Conservation (phyloP, 23 tunicate genomes). For the Corella eumyota region DNA sequence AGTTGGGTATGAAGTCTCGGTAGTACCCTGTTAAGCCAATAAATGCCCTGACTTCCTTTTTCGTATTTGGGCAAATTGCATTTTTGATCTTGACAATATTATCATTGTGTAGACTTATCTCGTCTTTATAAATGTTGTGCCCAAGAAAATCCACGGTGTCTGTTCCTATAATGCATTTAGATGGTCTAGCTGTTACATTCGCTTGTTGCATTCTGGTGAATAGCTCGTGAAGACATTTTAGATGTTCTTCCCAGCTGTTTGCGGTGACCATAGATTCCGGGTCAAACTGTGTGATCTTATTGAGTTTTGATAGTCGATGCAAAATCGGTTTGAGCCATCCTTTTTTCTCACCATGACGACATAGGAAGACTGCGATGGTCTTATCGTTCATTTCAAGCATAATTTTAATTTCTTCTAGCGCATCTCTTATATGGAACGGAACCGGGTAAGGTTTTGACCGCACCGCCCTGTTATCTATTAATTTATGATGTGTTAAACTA, state of each 20-base stretch:
- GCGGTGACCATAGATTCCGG: slow-evolving; percentile 13
- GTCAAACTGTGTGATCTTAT: slow-evolving; percentile 7
- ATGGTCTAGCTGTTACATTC: no score
- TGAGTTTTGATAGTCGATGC: no score
- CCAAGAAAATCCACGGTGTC: neutral
- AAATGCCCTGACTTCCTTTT: slow-evolving; percentile 8
- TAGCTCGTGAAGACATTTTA: neutral
- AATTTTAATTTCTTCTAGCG: neutral
- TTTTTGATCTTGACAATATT: neutral
- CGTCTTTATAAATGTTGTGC: no score
- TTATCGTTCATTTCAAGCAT: neutral
- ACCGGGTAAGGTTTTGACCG: slow-evolving; percentile 3
- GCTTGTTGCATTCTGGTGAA: neutral
- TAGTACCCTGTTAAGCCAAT: slow-evolving; percentile 8
- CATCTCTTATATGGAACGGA: slow-evolving; percentile 8
- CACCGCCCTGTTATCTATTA: neutral
- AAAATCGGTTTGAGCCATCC: slow-evolving; percentile 7
- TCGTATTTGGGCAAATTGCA: slow-evolving; percentile 3
- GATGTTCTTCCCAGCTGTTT: slow-evolving; percentile 1
- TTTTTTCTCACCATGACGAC: slow-evolving; percentile 10
- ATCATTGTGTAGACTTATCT: neutral
- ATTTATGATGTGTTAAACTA: slow-evolving; percentile 4
- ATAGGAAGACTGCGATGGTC: slow-evolving; percentile 2
- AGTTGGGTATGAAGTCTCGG: slow-evolving; percentile 1
- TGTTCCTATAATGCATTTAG: neutral